These are phyloP conservation scores for Anoplius nigerrimus DNA, from an alignment of 2,888 invertebrate genomes.

Conservation along the genomic window DNA sequence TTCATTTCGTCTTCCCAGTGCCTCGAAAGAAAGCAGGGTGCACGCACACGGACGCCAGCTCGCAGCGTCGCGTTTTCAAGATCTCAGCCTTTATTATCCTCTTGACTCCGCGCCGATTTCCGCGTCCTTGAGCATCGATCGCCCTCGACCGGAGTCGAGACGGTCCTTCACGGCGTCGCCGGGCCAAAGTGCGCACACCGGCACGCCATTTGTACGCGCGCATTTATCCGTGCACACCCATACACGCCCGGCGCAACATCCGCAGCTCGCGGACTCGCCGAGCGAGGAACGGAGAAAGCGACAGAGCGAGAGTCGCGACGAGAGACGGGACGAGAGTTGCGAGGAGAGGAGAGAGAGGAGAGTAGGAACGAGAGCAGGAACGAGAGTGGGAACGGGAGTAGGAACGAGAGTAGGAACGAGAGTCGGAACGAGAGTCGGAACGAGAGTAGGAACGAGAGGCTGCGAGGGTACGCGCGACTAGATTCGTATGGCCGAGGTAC, in stretches of 20 bases:
- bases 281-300: constrained; percentile 3
- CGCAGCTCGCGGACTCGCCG: constrained; percentile 13
- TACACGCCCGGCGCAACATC: not conserved
- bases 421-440: not conserved
- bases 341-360: not conserved
- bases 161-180: constrained; percentile 8
- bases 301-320: not conserved
- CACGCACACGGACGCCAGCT: not conserved
- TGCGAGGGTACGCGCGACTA: not conserved
- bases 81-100: constrained; percentile 41
- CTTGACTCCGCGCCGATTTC: constrained; percentile 37
- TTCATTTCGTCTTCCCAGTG: not conserved
- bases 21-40: constrained; percentile 19
- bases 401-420: constrained; percentile 2
- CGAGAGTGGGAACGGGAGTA: not conserved
- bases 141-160: constrained; percentile 19
- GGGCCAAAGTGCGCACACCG: constrained; percentile 1
- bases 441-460: not conserved
- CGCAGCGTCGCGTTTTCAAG: constrained; percentile 1
- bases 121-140: constrained; percentile 41
- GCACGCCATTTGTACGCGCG: not conserved
- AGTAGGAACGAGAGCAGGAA: not conserved
- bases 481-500: constrained; percentile 10
- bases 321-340: not conserved
- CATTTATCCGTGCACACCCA: constrained; percentile 5